These are phyloP conservation scores for Oreochromis grahami DNA, from an alignment of 2,797 vertebrate genomes.

Conservation along the genomic window DNA sequence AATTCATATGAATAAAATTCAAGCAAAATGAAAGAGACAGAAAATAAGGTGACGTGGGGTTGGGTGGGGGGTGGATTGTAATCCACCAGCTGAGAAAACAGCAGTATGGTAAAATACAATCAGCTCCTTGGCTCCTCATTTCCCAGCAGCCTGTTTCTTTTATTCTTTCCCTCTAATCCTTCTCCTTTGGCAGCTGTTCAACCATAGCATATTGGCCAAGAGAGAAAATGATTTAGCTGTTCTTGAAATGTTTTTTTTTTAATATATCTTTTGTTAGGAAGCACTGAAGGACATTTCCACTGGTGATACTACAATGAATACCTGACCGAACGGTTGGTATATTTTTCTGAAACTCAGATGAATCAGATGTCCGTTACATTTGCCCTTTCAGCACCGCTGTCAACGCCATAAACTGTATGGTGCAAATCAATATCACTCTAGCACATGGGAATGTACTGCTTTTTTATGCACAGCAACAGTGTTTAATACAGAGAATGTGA, in stretches of 20 bases:
- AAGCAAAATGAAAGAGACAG: not conserved
- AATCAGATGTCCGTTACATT: not conserved
- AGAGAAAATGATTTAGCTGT: conserved; percentile 24
- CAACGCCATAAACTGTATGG: not conserved
- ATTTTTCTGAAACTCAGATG: not conserved
- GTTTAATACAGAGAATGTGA: not conserved
- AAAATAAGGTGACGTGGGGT: not conserved
- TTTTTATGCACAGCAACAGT: not conserved
- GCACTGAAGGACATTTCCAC: not conserved
- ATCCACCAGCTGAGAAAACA: conserved; percentile 9
- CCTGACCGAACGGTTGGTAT: not conserved
- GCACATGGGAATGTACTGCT: not conserved
- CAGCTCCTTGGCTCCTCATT: not conserved
- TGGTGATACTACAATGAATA: not conserved
- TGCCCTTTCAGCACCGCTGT: not conserved
- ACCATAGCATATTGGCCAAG: not conserved
- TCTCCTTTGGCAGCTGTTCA: conserved; percentile 12
- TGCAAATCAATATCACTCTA: not conserved
- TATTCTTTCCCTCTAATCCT: not conserved
- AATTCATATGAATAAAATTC: not conserved
- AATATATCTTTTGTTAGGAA: not conserved
- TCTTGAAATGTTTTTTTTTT: not conserved
- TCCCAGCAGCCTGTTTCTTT: not conserved
- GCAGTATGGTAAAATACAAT: not conserved
- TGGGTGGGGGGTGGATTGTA: not conserved